phyloP scores from a whole-genome alignment of 1,140 invertebrate species.

The Thaumatotibia leucotreta region DNA sequence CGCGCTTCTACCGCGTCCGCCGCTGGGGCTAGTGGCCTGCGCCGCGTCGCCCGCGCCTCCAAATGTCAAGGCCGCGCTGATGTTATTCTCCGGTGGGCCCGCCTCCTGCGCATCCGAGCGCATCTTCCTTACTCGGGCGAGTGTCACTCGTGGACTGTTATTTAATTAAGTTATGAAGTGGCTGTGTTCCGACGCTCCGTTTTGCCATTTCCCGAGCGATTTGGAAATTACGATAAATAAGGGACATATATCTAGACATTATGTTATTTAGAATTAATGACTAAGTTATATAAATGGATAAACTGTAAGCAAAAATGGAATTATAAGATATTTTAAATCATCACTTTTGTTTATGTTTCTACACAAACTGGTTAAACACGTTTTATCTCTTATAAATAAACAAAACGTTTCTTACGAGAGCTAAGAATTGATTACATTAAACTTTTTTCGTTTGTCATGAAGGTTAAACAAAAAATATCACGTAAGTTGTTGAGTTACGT shows the following conservation, averaged over 20 bases:
- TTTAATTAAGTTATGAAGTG: slow-evolving; percentile 46
- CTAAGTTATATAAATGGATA: not conserved
- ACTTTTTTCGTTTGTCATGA: slow-evolving; percentile 4
- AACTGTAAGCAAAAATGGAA: not conserved
- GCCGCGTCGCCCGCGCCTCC: slow-evolving; percentile 22
- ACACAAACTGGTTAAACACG: not conserved
- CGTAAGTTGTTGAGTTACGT: not conserved
- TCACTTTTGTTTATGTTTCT: slow-evolving; percentile 1
- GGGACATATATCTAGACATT: slow-evolving; percentile 22
- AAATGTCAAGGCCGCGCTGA: slow-evolving; percentile 68
- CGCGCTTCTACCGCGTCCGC: slow-evolving; percentile 57
- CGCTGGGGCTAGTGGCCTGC: slow-evolving; percentile 62
- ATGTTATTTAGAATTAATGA: not conserved
- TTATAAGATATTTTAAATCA: not conserved
- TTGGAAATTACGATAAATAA: slow-evolving; percentile 43
- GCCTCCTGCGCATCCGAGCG: slow-evolving; percentile 28
- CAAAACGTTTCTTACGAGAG: slow-evolving; percentile 3
- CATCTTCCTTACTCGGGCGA: slow-evolving; percentile 36
- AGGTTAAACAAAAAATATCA: not conserved
- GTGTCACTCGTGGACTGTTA: slow-evolving; percentile 39
- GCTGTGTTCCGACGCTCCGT: slow-evolving; percentile 62
- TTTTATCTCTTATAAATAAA: slow-evolving; percentile 2
- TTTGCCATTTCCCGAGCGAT: slow-evolving; percentile 37
- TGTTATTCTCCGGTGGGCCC: slow-evolving; percentile 32
- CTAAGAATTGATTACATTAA: slow-evolving; percentile 11